These are phyloP conservation scores for Drosophila saltans DNA, from an alignment of 1,140 invertebrate genomes.

Conservation along the genomic window DNA sequence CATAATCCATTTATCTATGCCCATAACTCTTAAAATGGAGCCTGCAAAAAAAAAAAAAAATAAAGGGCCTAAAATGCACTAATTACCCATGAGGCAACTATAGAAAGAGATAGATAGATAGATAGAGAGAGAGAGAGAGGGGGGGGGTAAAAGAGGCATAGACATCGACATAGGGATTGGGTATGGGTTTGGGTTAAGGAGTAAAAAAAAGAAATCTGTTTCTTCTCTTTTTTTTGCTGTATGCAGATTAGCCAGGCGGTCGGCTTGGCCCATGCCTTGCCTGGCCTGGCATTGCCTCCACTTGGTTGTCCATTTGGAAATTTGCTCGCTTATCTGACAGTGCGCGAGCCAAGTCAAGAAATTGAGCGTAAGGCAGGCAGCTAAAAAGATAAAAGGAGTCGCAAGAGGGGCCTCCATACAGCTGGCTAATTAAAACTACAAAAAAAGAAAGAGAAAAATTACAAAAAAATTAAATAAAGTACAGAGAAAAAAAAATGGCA, in stretches of 20 bases:
- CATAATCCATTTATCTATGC: constrained; percentile 83
- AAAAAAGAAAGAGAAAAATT: constrained; percentile 35
- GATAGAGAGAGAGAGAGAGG: constrained; percentile 3
- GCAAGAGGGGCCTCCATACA: constrained; percentile 32
- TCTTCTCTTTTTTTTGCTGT: constrained; percentile 42
- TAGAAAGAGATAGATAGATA: background rate
- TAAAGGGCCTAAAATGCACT: constrained; percentile 81
- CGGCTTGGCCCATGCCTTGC: constrained; percentile 13
- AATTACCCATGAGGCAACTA: constrained; percentile 75
- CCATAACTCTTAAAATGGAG: constrained; percentile 81
- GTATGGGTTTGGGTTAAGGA: background rate
- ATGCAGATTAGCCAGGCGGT: constrained; percentile 64
- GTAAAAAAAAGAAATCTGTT: constrained; percentile 53
- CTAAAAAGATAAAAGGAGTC: constrained; percentile 47
- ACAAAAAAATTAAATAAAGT: constrained; percentile 23
- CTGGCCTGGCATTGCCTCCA: constrained; percentile 27
- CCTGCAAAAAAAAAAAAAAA: constrained; percentile 69
- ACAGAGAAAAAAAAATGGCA: constrained; percentile 46
- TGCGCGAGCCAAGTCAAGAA: constrained; percentile 46
- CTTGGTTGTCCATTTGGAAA: constrained; percentile 79
- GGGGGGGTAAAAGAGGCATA: background rate
- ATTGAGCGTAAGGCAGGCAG: constrained; percentile 79
- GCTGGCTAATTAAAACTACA: constrained; percentile 76
- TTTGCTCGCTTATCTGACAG: constrained; percentile 74
- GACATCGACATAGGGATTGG: background rate